These are phyloP conservation scores for Ctenopoma multispine DNA, from an alignment of 2,797 vertebrate species.

Conservation along the genomic window DNA sequence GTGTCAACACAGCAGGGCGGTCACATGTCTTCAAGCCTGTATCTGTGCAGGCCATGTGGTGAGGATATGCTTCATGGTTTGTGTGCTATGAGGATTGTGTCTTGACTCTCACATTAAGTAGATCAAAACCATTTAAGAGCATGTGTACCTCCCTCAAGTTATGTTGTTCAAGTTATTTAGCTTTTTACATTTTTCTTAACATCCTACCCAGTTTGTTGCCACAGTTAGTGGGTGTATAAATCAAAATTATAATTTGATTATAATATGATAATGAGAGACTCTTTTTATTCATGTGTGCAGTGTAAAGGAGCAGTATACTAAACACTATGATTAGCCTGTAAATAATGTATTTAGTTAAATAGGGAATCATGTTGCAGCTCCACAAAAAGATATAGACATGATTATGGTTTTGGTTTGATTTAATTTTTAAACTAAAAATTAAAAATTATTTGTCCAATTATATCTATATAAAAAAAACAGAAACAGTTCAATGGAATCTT, in stretches of 20 bases:
- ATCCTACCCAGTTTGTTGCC: not conserved
- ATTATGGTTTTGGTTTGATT: not conserved
- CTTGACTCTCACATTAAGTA: not conserved
- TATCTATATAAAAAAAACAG: not conserved
- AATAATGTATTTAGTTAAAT: not conserved
- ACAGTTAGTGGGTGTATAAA: not conserved
- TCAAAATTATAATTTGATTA: no score
- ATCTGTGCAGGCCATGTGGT: conserved; percentile 99
- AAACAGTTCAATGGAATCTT: no score
- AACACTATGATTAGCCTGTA: conserved; percentile 1
- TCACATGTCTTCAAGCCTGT: conserved; percentile 98
- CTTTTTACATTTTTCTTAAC: not conserved
- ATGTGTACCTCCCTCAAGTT: not conserved
- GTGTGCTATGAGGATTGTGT: not conserved
- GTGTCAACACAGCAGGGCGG: conserved; percentile 92
- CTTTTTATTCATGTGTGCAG: not conserved
- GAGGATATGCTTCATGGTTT: conserved; percentile 63
- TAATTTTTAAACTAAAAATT: no score
- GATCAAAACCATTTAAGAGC: not conserved
- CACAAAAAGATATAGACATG: conserved; percentile 6
- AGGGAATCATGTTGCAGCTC: conserved; percentile 7
- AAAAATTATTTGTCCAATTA: not conserved
- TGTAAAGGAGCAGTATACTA: not conserved
- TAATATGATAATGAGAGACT: no score
- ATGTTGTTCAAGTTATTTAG: not conserved